Evolutionary conservation across 2,888 invertebrate genomes (phyloP).

Genomic region (Cantharis flavilabris): DNA sequence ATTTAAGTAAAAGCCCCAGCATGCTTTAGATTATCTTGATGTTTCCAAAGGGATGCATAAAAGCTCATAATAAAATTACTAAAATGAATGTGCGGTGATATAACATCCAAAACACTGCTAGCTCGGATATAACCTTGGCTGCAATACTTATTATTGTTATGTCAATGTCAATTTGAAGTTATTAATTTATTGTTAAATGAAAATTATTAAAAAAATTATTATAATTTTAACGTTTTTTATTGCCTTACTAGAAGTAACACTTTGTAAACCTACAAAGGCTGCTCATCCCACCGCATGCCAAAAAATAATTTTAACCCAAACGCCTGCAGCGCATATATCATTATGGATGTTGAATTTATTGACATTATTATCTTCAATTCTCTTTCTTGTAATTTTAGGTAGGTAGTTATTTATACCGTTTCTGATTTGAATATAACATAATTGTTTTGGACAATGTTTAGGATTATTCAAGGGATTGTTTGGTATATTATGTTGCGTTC

Average conservation of each 20-base stretch:
- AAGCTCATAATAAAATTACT: too few species aligned
- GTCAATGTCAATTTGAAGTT: not conserved
- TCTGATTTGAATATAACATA: not conserved
- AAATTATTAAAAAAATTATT: not conserved
- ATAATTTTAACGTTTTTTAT: not conserved
- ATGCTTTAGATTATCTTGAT: too few species aligned
- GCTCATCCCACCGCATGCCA: not conserved
- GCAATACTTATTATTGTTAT: not conserved
- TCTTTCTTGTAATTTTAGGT: not conserved
- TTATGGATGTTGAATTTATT: not conserved
- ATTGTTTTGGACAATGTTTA: not conserved
- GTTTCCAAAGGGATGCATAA: too few species aligned
- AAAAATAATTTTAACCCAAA: not conserved
- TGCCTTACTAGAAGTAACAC: not conserved
- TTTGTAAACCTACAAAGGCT: not conserved
- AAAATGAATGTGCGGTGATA: too few species aligned
- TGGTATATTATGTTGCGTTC: slow-evolving; percentile 31
- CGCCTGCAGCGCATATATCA: not conserved
- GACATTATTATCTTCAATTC: not conserved
- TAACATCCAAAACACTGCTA: too few species aligned
- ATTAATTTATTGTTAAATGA: not conserved
- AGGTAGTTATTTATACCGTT: not conserved
- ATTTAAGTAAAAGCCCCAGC: too few species aligned
- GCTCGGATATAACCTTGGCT: too few species aligned
- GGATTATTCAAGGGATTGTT: slow-evolving; percentile 37